Conservation (phyloP, 2,113 vertebrate species). For the Melanerpes aurifrons region DNA sequence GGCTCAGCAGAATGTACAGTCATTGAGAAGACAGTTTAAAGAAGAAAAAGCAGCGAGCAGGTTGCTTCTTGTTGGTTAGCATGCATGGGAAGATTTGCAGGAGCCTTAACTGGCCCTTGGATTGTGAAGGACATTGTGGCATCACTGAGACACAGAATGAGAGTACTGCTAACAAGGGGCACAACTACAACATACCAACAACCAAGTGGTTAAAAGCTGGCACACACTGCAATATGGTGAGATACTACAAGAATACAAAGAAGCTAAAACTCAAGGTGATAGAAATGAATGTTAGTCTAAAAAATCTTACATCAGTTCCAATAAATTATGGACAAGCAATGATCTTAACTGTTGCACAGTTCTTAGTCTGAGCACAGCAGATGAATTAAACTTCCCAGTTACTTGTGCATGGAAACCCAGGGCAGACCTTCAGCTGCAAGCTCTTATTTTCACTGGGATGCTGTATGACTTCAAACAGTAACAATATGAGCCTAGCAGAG, state of each 20-base stretch:
- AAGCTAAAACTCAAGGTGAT: neutral
- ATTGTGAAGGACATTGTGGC: neutral
- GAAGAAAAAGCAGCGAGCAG: neutral
- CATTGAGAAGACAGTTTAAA: neutral
- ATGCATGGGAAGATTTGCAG: neutral
- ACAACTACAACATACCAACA: neutral
- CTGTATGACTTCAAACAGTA: neutral
- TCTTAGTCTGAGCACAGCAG: neutral
- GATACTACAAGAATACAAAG: neutral
- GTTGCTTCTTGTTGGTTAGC: neutral
- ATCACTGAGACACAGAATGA: neutral
- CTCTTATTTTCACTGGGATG: neutral
- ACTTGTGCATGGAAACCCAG: neutral
- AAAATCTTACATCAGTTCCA: neutral
- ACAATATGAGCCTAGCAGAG: neutral
- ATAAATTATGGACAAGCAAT: neutral
- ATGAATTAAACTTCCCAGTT: neutral
- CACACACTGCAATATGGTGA: neutral
- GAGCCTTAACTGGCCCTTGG: neutral
- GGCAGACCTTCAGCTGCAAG: neutral
- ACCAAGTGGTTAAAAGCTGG: neutral
- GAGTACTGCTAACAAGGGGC: neutral
- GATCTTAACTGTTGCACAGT: neutral
- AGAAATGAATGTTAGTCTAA: neutral
- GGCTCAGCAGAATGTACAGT: neutral